A percentile compares a stretch with the other conserved stretches of the same genome.
These are phyloP conservation scores for Antrozous pallidus DNA, from an alignment of 2,797 vertebrate genomes.

Conservation along the genomic window DNA sequence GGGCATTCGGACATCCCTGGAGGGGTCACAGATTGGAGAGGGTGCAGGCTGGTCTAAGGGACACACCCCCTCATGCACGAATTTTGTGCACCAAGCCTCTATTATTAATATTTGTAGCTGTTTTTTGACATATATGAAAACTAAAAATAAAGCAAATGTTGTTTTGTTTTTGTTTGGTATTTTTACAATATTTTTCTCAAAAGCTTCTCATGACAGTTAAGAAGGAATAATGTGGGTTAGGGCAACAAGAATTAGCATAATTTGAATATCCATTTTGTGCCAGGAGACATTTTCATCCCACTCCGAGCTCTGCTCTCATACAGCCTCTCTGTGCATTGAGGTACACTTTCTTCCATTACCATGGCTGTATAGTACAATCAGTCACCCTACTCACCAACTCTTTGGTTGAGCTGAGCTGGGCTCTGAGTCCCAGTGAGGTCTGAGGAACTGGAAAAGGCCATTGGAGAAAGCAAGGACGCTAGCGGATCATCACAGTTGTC, in stretches of 20 bases:
- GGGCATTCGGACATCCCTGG: too few species aligned
- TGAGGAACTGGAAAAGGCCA: constrained; percentile 89
- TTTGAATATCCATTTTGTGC: neutral
- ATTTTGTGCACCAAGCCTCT: too few species aligned
- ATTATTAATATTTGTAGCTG: too few species aligned
- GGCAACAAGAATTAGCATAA: neutral
- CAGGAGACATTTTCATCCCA: neutral
- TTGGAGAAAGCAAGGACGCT: constrained; percentile 83
- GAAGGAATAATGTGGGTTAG: neutral
- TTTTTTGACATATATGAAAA: neutral
- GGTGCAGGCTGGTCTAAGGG: too few species aligned
- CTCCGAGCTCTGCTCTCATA: neutral
- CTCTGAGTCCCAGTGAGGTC: constrained; percentile 81
- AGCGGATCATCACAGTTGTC: constrained; percentile 90
- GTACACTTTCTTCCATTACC: accelerated
- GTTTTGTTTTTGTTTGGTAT: neutral
- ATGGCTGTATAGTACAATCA: neutral
- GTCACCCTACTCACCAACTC: constrained; percentile 84
- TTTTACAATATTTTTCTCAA: neutral
- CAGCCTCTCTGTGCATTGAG: neutral
- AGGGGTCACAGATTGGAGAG: too few species aligned
- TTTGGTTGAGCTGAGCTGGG: constrained; percentile 87
- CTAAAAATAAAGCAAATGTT: neutral
- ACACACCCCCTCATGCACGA: too few species aligned
- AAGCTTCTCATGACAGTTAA: neutral